Evolutionary conservation across 2,797 vertebrate species (phyloP).

Genomic region (Anas flavirostris): DNA sequence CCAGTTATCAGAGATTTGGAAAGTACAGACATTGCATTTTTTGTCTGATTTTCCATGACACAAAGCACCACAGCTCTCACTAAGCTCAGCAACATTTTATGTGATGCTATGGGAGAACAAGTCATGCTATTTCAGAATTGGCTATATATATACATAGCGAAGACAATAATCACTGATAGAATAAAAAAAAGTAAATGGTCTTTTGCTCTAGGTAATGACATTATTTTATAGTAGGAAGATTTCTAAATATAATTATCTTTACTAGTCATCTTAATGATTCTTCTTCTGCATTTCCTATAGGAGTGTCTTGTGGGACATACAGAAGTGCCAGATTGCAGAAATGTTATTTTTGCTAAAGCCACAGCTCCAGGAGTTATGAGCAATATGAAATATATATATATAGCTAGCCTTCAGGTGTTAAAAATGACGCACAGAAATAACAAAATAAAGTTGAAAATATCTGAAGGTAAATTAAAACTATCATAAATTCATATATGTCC

Average conservation of each 20-base stretch:
- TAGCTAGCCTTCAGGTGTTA: background rate
- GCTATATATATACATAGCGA: background rate
- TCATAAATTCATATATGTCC: background rate
- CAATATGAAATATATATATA: background rate
- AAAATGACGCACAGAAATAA: background rate
- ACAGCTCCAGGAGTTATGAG: background rate
- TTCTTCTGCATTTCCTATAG: background rate
- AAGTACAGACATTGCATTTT: slow-evolving; percentile 32
- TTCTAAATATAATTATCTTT: background rate
- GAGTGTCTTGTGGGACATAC: background rate
- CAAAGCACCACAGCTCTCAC: background rate
- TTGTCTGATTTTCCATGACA: background rate
- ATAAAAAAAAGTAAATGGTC: background rate
- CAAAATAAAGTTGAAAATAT: background rate
- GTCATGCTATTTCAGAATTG: background rate
- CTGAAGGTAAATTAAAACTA: background rate
- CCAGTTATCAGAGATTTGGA: slow-evolving; percentile 31
- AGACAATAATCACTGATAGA: background rate
- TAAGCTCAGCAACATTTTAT: background rate
- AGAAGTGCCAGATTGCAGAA: background rate
- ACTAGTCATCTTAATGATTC: background rate
- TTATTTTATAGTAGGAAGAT: background rate
- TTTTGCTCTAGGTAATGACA: background rate
- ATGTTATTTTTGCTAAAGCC: background rate
- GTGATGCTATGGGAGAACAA: background rate